Conservation (phyloP, 2,888 invertebrate species). For the Agrochola macilenta region DNA sequence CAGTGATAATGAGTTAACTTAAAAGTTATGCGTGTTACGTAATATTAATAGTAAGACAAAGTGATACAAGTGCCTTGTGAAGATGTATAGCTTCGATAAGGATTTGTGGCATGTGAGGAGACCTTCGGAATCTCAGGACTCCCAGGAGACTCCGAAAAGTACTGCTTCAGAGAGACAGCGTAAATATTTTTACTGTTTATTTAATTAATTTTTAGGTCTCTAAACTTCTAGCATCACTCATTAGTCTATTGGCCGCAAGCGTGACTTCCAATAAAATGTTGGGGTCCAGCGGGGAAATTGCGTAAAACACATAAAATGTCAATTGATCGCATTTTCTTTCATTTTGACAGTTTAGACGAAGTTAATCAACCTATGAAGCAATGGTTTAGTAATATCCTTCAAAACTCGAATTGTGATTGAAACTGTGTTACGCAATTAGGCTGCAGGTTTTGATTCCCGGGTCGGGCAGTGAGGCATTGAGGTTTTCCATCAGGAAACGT, state of each 20-base stretch:
- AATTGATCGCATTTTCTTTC: no score
- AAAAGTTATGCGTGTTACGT: constrained; percentile 46
- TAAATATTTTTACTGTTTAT: constrained; percentile 63
- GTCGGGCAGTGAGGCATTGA: neutral
- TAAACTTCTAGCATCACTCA: neutral
- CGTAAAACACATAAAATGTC: no score
- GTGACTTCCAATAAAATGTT: neutral
- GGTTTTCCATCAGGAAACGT: neutral
- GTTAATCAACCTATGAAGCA: no score
- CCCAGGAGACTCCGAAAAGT: constrained; percentile 68
- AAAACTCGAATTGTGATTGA: no score
- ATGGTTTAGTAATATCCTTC: no score
- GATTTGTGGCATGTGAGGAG: constrained; percentile 87
- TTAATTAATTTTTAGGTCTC: neutral
- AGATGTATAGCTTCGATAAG: constrained; percentile 88
- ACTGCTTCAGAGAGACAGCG: constrained; percentile 69
- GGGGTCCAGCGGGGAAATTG: no score
- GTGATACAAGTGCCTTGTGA: constrained; percentile 60
- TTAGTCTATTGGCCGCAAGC: no score
- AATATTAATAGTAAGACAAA: constrained; percentile 39
- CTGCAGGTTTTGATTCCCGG: no score
- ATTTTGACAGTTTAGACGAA: no score
- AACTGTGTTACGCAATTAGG: no score
- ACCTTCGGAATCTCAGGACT: constrained; percentile 77
- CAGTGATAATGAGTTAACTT: constrained; percentile 59